phyloP scores from a whole-genome alignment of 2,888 invertebrate genomes.

The Andrena marginata region DNA sequence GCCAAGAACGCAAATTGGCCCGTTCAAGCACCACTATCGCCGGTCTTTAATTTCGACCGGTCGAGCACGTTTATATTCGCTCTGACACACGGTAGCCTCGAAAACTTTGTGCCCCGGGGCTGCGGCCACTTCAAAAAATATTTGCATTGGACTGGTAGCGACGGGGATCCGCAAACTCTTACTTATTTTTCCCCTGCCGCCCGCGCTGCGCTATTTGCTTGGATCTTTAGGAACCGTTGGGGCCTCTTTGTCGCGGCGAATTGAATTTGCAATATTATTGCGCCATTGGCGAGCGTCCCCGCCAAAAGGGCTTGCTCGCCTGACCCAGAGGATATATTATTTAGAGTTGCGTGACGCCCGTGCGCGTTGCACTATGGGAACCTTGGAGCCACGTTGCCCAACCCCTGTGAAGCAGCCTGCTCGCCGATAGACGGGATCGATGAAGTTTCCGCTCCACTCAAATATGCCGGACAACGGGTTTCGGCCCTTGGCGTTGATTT shows the following conservation, averaged over 20 bases:
- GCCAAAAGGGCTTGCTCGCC: conserved; percentile 1
- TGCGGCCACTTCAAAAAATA: conserved; percentile 72
- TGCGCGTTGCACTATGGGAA: conserved; percentile 36
- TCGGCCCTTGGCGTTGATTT: conserved; percentile 29
- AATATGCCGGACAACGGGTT: conserved; percentile 46
- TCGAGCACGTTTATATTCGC: conserved; percentile 48
- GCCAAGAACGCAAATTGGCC: conserved; percentile 61
- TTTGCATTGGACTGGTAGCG: conserved; percentile 78
- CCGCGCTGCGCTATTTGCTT: conserved; percentile 75
- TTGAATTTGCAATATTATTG: conserved; percentile 74
- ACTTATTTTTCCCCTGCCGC: conserved; percentile 68
- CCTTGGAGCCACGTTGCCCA: conserved; percentile 26
- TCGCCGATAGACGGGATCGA: conserved; percentile 60
- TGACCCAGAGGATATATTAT: conserved; percentile 54
- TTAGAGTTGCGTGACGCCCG: conserved; percentile 52
- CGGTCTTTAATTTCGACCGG: conserved; percentile 59
- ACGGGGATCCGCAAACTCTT: conserved; percentile 58
- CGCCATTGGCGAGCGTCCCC: conserved; percentile 13
- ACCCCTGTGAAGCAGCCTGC: conserved; percentile 36
- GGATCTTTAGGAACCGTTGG: conserved; percentile 69
- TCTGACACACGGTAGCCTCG: conserved; percentile 31
- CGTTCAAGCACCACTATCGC: conserved; percentile 61
- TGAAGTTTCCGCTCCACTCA: conserved; percentile 66
- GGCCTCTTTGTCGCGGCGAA: conserved; percentile 49
- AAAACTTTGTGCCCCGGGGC: conserved; percentile 44